phyloP scores from a whole-genome alignment of 2,113 vertebrate genomes.

The Dryoscopus gambensis region DNA sequence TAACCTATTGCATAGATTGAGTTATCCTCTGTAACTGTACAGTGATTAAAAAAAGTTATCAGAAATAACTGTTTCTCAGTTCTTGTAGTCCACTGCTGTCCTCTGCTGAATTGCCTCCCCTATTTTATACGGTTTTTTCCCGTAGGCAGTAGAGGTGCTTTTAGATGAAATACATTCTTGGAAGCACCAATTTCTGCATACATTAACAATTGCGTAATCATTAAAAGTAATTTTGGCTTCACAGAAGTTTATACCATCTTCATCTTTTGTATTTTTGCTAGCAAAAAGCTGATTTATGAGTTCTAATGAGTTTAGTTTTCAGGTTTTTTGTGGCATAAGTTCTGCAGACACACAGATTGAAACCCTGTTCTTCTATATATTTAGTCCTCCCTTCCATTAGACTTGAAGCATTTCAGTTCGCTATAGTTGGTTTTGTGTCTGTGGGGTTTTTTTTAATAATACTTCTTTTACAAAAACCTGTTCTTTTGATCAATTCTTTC shows the following conservation, averaged over 20 bases:
- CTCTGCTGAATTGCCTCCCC: background rate
- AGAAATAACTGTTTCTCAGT: background rate
- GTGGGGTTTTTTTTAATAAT: background rate
- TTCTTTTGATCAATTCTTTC: background rate
- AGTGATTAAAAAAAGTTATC: background rate
- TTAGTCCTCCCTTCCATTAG: background rate
- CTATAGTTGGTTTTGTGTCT: background rate
- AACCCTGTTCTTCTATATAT: background rate
- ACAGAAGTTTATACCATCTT: background rate
- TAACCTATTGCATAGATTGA: background rate
- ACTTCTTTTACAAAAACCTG: background rate
- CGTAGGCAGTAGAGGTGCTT: background rate
- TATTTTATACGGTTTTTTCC: fast-evolving
- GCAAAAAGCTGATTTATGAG: background rate
- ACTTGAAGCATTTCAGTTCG: background rate
- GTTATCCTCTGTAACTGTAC: background rate
- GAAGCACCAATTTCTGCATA: background rate
- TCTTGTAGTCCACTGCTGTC: background rate
- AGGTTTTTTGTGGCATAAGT: background rate
- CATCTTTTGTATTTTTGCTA: background rate
- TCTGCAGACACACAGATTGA: background rate
- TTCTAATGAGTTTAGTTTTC: background rate
- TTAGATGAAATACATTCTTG: background rate
- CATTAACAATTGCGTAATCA: background rate
- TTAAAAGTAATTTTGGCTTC: background rate